Evolutionary conservation across 1,140 invertebrate species (phyloP).

Genomic region (Aethina tumida): DNA sequence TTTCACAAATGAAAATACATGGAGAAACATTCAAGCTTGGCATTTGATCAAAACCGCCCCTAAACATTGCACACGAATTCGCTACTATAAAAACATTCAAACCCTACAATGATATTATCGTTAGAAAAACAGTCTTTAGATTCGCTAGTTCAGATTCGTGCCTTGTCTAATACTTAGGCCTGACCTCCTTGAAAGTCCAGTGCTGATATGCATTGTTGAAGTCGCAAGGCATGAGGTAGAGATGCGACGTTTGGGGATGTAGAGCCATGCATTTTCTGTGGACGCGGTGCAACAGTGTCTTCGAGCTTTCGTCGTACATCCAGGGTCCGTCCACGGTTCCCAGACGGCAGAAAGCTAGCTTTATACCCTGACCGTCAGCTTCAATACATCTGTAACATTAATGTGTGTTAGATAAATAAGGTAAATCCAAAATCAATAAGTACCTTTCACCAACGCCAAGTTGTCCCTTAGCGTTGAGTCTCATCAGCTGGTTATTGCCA

Average conservation of each 20-base stretch:
- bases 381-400: too few relatives aligned
- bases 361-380: slow-evolving; percentile 73
- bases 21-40: too few relatives aligned
- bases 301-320: slow-evolving; percentile 71
- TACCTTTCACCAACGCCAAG: slow-evolving; percentile 88
- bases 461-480: slow-evolving; percentile 90
- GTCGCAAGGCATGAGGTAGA: slow-evolving; percentile 73
- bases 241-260: slow-evolving; percentile 68
- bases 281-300: slow-evolving; percentile 66
- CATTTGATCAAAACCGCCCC: too few relatives aligned
- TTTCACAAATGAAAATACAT: too few relatives aligned
- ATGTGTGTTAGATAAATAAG: too few relatives aligned
- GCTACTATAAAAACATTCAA: too few relatives aligned
- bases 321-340: slow-evolving; percentile 91
- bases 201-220: slow-evolving; percentile 78
- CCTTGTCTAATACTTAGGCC: slow-evolving; percentile 52
- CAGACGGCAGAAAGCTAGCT: slow-evolving; percentile 72
- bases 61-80: too few relatives aligned
- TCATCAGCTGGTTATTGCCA: slow-evolving; percentile 91
- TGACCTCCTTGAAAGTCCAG: slow-evolving; percentile 73
- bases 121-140: too few relatives aligned
- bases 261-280: slow-evolving; percentile 78
- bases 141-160: slow-evolving; percentile 8
- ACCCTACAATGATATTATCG: too few relatives aligned
- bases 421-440: too few relatives aligned